phyloP scores from a whole-genome alignment of 2,888 invertebrate genomes.

The Limnephilus auricula region DNA sequence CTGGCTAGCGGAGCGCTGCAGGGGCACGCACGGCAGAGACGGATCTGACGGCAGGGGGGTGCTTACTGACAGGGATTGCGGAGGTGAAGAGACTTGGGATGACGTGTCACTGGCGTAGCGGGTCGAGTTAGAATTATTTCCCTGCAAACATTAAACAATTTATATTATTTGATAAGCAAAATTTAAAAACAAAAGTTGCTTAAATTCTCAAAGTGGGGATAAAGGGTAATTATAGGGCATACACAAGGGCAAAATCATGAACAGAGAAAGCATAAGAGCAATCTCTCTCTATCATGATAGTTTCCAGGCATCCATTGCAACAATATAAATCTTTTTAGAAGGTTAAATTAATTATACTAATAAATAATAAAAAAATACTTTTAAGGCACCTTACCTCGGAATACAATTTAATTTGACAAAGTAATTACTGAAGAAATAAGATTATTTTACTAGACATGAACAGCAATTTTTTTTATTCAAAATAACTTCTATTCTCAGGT shows the following conservation, averaged over 20 bases:
- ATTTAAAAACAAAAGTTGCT: neutral
- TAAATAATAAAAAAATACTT: no score
- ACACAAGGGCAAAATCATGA: neutral
- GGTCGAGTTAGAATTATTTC: slow-evolving; percentile 50
- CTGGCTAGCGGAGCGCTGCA: slow-evolving; percentile 64
- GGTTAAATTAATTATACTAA: no score
- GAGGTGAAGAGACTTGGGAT: slow-evolving; percentile 52
- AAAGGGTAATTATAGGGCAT: neutral
- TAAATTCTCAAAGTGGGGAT: neutral
- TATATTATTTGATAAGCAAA: neutral
- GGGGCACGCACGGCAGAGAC: slow-evolving; percentile 47
- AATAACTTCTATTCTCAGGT: neutral
- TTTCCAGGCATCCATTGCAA: neutral
- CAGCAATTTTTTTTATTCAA: neutral
- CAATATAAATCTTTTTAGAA: neutral
- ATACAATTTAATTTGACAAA: no score
- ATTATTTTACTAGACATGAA: neutral
- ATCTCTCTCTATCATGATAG: neutral
- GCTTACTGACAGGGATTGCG: slow-evolving; percentile 59
- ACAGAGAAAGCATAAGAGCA: neutral
- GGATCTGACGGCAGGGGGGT: slow-evolving; percentile 59
- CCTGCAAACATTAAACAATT: slow-evolving; percentile 34
- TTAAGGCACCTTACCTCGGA: no score
- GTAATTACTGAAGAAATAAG: no score
- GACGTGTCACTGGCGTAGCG: slow-evolving; percentile 38